Base-by-base conservation (phyloP, 2,797 vertebrate genomes). In the Zenarchopterus dispar region DNA sequence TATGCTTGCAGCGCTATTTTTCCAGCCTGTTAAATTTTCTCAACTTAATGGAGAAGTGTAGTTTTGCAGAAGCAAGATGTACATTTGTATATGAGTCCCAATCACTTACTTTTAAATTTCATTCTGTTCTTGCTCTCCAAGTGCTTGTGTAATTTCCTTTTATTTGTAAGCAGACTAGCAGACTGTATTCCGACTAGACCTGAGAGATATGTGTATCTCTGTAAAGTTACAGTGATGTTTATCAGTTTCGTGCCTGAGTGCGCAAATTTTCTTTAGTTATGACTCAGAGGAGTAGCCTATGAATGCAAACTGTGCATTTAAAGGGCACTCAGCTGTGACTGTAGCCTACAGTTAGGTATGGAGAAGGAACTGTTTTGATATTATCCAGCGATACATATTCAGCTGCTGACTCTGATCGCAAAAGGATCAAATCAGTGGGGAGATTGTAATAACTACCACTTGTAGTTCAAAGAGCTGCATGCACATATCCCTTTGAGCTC, bases 361-460 rank as follows among this genome's bases (percentile, higher is more conserved):
- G 18, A 36, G 17, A 2, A 24, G 1, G 42, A 16, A 10, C 9
- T 45, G 26, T 18, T 6, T 43, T 10, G 15, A 16, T 57, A 39
- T 47, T 10, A 44, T 1, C n/a, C 26, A 46, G 3, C n/a, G 5
- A 39, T 45, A 19, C 48, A 9, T 15, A 6, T 43, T 1, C 17
- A 42, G 31, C 23, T 43, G 39, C 45, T 26, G 5, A 36, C 23
- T 11, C 10, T 50, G 28, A 16, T 5, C n/a, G 17, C 46, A 2
- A 53, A 42, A 22, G 16, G 4, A 16, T 45, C 2, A 33, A 22
- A 42, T 39, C n/a, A 9, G 6, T 9, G 1, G 5, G 24, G 10
- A 23, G 33, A 60, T 53, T 33, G 39, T 28, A 54, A 51, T 3
- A 50, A 49, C 17, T 26, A 63, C 28, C 3, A 18, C n/a, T 57